Base-by-base conservation (phyloP, 2,113 vertebrate species). In the Pseudopodoces humilis region DNA sequence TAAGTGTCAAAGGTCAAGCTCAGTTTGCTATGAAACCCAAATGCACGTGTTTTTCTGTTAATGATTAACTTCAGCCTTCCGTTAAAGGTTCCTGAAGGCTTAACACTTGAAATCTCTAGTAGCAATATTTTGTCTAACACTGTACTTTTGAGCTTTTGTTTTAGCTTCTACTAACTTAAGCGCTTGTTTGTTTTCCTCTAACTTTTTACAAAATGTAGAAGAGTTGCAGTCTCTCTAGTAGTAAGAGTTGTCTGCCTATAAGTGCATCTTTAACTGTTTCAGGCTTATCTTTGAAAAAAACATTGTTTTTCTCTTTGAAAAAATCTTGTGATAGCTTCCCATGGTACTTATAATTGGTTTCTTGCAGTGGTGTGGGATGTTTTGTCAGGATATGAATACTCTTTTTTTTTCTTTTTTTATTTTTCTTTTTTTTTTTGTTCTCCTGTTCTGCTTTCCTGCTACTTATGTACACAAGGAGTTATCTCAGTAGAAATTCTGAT, bases 1-100 rank as follows among this genome's bases (percentile, higher is more conserved):
- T 85, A 97, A 91, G 95, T 97, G 86, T 94, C 96, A 97, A 96
- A 97, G 97, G 96, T 97, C 91, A 97, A 92, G 50, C 95, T 97
- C 71, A 91, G 95, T 97, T 97, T 94, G 95, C 92, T 92, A 35
- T 90, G 84, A 79, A 96, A 92, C 83, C 80, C 64, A 68, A 96
- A 74, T 92, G 96, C 95, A 83, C 53, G 94, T 94, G 75, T 96
- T 95, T 96, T 82, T 83, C 83, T 94, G 92, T 96, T 97, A 97
- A 92, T 97, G 83, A 97, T 95, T 96, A 84, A 96, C 94, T 94
- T 84, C 83, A 92, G 31, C 47, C 49, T 89, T 93, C 88, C 70
- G 84, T 96, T 95, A 89, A 91, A 95, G 47, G 77, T 71, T 92
- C 53, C 89, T 83, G 64, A 64, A 92, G 81, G 33, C 83, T 96